Evolutionary conservation across 1,140 invertebrate genomes (phyloP), one percentile per base, ranked within the genome.

Genomic region (Anoplolepis gracilipes): DNA sequence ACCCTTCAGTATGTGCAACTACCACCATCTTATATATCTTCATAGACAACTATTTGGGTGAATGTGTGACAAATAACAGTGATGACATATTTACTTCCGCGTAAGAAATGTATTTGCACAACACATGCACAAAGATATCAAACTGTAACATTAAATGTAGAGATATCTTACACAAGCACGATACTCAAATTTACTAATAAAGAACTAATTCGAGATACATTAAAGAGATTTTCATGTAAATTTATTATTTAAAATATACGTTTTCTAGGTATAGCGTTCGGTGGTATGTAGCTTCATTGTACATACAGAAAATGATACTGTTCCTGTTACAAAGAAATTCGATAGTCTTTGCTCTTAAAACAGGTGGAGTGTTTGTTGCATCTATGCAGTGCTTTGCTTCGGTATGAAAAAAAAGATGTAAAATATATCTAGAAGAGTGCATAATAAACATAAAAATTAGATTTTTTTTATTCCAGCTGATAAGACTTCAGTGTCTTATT

Each of bases 31-130:
- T n/a, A 11, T 67, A 25, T 13, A 36, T 78, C 42, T 78, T 78
- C 22, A 0, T 78, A 67, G 19, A 13, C 30, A 67, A 67, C 4
- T 25, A 67, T 67, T 0, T 36, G 1, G 39, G 28, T 11, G n/a
- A 78, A 33, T 11, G 19, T 16, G 1, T 78, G 13, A 78, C 7
- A 28, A 69, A 82, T 73, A 55, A 82, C 0, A 82, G 73, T n/a
- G n/a, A n/a, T n/a, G n/a, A 59, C 42, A 39, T 72, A n/a, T 33
- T 82, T 59, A 4, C 1, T 33, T 59, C 64, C 22, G 78, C 3
- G 78, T 82, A 82, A 72, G 69, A 59, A 30, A 75, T 2, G 10
- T 25, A 10, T 16, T 19, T 19, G 22, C 22, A 42, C 30, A 25
- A 36, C 19, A n/a, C 39, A 42, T 2, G 22, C 10, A 65, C 39